Base-by-base conservation (phyloP, 2,797 vertebrate species). In the Notolabrus celidotus region DNA sequence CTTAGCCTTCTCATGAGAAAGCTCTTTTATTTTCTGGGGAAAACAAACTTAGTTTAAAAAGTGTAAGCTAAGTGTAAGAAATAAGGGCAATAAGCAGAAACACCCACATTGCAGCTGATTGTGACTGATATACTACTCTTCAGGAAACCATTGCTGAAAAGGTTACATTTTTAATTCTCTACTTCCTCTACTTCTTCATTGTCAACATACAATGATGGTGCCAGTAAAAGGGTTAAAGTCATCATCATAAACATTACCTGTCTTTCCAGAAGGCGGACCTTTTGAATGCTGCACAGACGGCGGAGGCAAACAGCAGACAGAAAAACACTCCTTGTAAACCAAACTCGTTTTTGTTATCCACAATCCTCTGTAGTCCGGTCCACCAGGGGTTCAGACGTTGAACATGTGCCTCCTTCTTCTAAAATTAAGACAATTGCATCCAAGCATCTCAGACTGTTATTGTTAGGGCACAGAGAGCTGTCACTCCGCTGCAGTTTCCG, bases 241-340 rank as follows among this genome's bases (percentile, higher is more conserved):
- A 10, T 11, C 31, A 42, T n/a, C 11, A 15, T n/a, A 19, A 14
- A 23, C 23, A 38, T 43, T 89, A 89, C 88, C 91, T 88, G 87
- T 71, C 67, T 57, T 2, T 76, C 43, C 75, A 69, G 69, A 65
- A 56, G 47, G 57, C 36, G 54, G 63, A 75, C 59, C 64, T 74
- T 71, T 56, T 69, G 60, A 67, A 45, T 42, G 70, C 43, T 58
- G 80, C 36, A 20, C 62, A 39, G 43, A 50, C 49, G 46, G 41
- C 56, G 66, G 43, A 43, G 69, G 53, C 58, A 29, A 50, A 29
- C 47, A 25, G 47, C 53, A 23, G 55, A 23, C 69, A 22, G 17
- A 17, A 34, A 72, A 34, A 15, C 33, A 10, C 71, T 27, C 67
- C 51, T n/a, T 1, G n/a, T 29, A 1, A 10, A 0, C 2, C 39